Conservation (phyloP, 1,140 invertebrate species). For the Procambarus virginalis region DNA sequence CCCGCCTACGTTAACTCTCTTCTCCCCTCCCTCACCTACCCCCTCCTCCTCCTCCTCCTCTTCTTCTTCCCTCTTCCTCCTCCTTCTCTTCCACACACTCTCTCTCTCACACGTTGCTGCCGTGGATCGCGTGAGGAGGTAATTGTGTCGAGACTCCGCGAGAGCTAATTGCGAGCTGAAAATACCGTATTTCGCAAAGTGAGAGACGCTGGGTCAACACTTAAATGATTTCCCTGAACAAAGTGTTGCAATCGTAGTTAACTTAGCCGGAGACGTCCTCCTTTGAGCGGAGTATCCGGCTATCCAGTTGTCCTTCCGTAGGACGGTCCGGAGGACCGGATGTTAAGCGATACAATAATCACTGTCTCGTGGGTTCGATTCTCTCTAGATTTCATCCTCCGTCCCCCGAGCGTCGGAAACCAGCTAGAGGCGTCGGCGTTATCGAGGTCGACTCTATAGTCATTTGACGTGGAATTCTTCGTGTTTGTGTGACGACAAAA, state of each 20-base stretch:
- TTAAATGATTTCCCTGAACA: constrained; percentile 2
- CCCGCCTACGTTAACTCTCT: not conserved
- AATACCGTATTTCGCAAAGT: constrained; percentile 4
- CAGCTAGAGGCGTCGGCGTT: too few species aligned
- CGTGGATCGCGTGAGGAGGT: not conserved
- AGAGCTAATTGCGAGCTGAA: not conserved
- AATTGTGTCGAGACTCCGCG: not conserved
- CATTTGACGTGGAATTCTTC: not conserved
- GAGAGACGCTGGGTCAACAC: not conserved
- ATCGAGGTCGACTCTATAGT: too few species aligned
- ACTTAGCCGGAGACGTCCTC: not conserved
- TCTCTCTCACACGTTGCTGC: not conserved
- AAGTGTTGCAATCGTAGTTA: constrained; percentile 2
- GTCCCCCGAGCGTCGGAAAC: too few species aligned
- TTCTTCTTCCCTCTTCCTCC: not conserved
- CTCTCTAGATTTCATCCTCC: too few species aligned
- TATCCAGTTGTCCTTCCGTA: too few species aligned
- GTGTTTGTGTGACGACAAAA: not conserved
- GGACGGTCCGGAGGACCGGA: too few species aligned
- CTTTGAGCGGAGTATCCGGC: not conserved
- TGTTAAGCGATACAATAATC: too few species aligned
- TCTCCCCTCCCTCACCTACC: not conserved
- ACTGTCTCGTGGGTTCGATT: too few species aligned
- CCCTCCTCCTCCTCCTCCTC: not conserved
- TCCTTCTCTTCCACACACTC: not conserved